These are phyloP conservation scores for Aporophyla lueneburgensis DNA, from an alignment of 2,888 invertebrate genomes.

Conservation along the genomic window DNA sequence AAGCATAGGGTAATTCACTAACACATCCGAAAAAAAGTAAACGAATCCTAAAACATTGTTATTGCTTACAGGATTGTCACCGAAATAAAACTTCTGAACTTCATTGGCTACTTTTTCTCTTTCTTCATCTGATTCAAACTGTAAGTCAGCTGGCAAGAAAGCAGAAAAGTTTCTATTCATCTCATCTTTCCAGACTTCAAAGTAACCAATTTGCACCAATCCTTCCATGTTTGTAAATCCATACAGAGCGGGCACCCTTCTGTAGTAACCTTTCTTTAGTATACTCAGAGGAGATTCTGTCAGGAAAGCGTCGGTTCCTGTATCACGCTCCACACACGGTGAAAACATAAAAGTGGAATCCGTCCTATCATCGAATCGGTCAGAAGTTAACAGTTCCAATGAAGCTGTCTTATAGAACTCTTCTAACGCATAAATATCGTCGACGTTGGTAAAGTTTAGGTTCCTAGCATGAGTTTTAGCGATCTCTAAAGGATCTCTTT, in stretches of 20 bases:
- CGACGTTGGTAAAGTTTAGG: background rate
- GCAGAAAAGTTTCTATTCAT: constrained; percentile 2
- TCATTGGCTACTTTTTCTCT: constrained; percentile 67
- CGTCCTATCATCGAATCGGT: no score
- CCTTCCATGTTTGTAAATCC: constrained; percentile 59
- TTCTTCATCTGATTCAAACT: constrained; percentile 68
- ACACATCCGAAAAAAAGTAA: constrained; percentile 72
- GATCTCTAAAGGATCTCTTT: background rate
- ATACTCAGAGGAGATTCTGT: no score
- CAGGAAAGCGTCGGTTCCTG: background rate
- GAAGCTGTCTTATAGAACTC: background rate
- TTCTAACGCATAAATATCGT: constrained; percentile 4
- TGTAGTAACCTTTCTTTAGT: constrained; percentile 64
- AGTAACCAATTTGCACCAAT: constrained; percentile 21
- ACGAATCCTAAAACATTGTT: constrained; percentile 68
- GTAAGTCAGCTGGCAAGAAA: constrained; percentile 61
- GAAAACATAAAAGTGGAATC: no score
- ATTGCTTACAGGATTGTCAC: constrained; percentile 60
- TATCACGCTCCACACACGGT: background rate
- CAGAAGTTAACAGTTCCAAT: no score
- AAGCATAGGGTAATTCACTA: constrained; percentile 67
- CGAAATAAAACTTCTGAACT: constrained; percentile 75
- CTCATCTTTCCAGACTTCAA: background rate
- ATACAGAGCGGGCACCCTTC: constrained; percentile 68
- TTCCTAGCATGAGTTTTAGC: background rate